Evolutionary conservation across 2,113 vertebrate genomes (phyloP).

Genomic region (Sander vitreus): DNA sequence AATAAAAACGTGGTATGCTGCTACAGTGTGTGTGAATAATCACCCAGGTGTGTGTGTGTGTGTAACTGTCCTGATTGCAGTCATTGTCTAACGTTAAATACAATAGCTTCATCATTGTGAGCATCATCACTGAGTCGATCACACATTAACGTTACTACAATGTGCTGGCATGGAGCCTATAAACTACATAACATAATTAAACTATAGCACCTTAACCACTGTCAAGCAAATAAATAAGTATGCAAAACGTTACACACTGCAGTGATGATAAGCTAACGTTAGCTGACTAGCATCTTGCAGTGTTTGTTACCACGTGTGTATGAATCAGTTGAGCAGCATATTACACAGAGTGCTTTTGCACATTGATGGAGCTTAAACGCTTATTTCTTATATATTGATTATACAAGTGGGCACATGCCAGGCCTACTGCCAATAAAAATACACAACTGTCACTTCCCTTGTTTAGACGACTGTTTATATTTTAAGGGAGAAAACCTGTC

Average conservation of each 20-base stretch:
- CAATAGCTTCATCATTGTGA: background rate
- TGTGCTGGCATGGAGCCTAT: conserved; percentile 22
- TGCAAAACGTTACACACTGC: too few species aligned
- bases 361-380: background rate
- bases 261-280: background rate
- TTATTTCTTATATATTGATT: accelerated
- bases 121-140: background rate
- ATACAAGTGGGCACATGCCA: background rate
- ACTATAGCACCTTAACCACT: background rate
- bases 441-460: conserved; percentile 63
- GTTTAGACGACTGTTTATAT: background rate
- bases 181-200: background rate
- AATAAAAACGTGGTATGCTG: conserved; percentile 13
- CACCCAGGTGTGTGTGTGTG: too few species aligned
- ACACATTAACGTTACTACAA: conserved; percentile 54
- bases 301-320: conserved; percentile 60
- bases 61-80: background rate
- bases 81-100: background rate
- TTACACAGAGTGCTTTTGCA: conserved; percentile 1
- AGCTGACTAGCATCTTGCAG: background rate
- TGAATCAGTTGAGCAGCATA: conserved; percentile 3
- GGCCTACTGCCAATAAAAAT: background rate
- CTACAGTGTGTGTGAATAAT: background rate
- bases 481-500: conserved; percentile 6
- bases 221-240: too few species aligned